phyloP scores from a whole-genome alignment of 2,797 vertebrate genomes.

The Pseudochaenichthys georgianus region DNA sequence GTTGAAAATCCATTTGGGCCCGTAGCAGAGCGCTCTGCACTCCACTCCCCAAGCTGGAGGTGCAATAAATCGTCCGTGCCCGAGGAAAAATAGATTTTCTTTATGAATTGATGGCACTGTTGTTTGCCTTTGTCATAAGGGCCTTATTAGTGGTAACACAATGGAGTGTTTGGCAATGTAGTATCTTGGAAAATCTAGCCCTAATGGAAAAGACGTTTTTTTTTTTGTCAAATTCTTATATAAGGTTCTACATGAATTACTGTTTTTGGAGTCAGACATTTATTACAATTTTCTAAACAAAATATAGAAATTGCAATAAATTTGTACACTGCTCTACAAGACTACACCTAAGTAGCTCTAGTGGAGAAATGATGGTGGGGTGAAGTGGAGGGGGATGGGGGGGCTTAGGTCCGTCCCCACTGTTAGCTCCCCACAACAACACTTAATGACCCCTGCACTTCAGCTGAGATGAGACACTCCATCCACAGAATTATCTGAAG shows the following conservation, averaged over 20 bases:
- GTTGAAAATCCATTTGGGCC: constrained; percentile 99
- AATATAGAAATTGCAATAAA: constrained; percentile 55
- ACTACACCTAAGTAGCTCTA: constrained; percentile 22
- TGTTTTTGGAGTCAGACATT: constrained; percentile 22
- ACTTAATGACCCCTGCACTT: constrained; percentile 84
- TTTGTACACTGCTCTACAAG: constrained; percentile 19
- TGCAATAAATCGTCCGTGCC: constrained; percentile 88
- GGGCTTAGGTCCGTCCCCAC: constrained; percentile 63
- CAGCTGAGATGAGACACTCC: constrained; percentile 84
- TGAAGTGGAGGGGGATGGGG: constrained; percentile 1
- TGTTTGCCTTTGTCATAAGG: constrained; percentile 67
- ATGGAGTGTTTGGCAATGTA: constrained; percentile 54
- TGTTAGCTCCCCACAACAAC: constrained; percentile 77
- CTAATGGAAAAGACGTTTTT: constrained; percentile 56
- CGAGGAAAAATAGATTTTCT: constrained; percentile 78
- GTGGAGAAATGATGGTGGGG: constrained; percentile 21
- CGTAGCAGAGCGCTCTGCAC: constrained; percentile 87
- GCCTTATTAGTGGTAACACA: constrained; percentile 63
- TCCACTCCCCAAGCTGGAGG: constrained; percentile 85
- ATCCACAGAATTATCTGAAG: constrained; percentile 83
- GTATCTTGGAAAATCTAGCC: constrained; percentile 45
- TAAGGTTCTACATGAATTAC: constrained; percentile 19
- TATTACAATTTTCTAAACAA: constrained; percentile 34
- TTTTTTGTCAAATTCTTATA: constrained; percentile 34
- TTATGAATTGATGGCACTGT: constrained; percentile 85